Evolutionary conservation across 1,140 invertebrate genomes (phyloP).

Genomic region (Portunus trituberculatus): DNA sequence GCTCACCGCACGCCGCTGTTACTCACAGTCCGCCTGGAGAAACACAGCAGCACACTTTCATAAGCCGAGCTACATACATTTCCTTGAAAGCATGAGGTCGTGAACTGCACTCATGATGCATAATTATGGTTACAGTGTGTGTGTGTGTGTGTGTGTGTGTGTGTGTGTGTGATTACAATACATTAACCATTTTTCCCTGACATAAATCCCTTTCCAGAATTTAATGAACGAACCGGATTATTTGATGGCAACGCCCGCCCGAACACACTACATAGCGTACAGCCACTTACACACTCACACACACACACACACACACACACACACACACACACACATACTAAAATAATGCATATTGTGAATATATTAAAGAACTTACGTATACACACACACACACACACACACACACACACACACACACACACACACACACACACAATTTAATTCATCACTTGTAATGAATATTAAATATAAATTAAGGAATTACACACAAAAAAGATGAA

Average conservation of each 20-base stretch:
- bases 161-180: conserved; percentile 1
- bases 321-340: too few relatives aligned
- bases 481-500: too few relatives aligned
- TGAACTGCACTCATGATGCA: not conserved
- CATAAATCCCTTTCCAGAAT: too few relatives aligned
- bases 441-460: too few relatives aligned
- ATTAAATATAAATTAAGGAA: too few relatives aligned
- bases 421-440: too few relatives aligned
- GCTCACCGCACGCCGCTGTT: not conserved
- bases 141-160: conserved; percentile 20
- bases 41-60: not conserved
- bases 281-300: too few relatives aligned
- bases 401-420: too few relatives aligned
- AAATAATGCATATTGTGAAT: too few relatives aligned
- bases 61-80: not conserved
- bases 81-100: conserved; percentile 20
- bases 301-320: too few relatives aligned
- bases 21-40: not conserved
- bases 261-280: not conserved
- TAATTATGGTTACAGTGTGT: not conserved
- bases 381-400: too few relatives aligned
- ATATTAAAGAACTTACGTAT: too few relatives aligned
- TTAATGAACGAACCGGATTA: not conserved
- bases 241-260: not conserved
- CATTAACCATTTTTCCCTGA: not conserved